These are phyloP conservation scores for Alsophila aescularia DNA, from an alignment of 2,888 invertebrate species.

Conservation along the genomic window DNA sequence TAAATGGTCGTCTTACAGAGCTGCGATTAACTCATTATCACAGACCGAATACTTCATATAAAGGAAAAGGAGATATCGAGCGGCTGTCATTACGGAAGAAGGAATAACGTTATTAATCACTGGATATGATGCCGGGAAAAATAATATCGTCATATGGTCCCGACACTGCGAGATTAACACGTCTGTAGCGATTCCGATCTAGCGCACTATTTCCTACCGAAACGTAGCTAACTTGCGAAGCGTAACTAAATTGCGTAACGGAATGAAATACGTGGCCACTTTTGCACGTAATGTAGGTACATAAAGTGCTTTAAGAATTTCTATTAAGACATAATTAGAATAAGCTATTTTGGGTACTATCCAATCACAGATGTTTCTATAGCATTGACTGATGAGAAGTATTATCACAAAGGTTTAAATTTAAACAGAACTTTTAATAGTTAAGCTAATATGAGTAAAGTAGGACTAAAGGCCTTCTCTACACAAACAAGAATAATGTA, in stretches of 20 bases:
- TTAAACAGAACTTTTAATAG: conserved; percentile 1
- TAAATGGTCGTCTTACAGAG: conserved; percentile 47
- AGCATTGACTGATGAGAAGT: neutral
- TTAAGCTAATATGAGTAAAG: neutral
- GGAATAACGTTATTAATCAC: conserved; percentile 81
- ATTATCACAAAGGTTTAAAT: neutral
- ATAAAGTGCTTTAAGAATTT: neutral
- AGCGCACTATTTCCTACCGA: conserved; percentile 38
- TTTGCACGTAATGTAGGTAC: neutral
- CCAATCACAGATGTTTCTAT: no score
- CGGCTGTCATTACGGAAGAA: conserved; percentile 66
- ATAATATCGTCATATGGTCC: conserved; percentile 81
- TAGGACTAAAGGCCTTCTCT: neutral
- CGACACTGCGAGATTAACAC: conserved; percentile 81
- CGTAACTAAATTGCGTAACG: conserved; percentile 12
- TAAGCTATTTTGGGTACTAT: no score
- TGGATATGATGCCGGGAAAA: conserved; percentile 75
- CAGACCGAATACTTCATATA: conserved; percentile 55
- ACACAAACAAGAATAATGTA: conserved; percentile 23
- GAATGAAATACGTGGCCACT: conserved; percentile 15
- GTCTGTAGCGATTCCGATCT: conserved; percentile 60
- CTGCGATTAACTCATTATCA: conserved; percentile 60
- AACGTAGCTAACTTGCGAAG: conserved; percentile 15
- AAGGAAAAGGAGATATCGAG: conserved; percentile 56
- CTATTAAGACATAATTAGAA: no score